Evolutionary conservation across 1,140 invertebrate genomes (phyloP).

Genomic region (Kradibia gibbosae): DNA sequence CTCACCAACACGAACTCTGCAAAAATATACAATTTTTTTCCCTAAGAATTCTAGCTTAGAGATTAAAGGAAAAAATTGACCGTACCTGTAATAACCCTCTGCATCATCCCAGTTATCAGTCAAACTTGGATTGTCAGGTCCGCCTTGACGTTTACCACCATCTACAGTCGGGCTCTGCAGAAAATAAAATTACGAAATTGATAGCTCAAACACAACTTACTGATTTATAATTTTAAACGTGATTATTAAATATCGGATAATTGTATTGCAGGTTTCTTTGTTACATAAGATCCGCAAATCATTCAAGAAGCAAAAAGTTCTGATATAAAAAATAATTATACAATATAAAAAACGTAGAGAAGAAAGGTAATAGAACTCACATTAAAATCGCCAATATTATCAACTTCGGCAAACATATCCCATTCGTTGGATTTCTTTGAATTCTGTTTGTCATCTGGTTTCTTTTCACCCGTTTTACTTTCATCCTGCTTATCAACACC

Average conservation of each 20-base stretch:
- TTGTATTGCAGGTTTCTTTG: too few relatives aligned
- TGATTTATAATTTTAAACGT: too few relatives aligned
- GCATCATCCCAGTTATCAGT: conserved; percentile 99
- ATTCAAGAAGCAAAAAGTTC: too few relatives aligned
- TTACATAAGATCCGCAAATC: too few relatives aligned
- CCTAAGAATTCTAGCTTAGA: neutral
- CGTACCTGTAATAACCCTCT: conserved; percentile 90
- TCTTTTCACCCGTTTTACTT: conserved; percentile 61
- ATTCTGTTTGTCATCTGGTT: conserved; percentile 64
- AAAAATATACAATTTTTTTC: conserved; percentile 65
- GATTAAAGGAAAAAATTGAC: neutral
- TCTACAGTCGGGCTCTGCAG: conserved; percentile 83
- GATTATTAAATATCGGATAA: too few relatives aligned
- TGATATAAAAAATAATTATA: conserved; percentile 29
- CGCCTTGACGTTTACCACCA: conserved; percentile 76
- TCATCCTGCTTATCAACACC: conserved; percentile 18
- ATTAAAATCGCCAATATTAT: conserved; percentile 88
- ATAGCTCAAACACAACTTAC: too few relatives aligned
- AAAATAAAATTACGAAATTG: conserved; percentile 47
- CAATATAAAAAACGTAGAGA: neutral
- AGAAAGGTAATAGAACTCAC: conserved; percentile 75
- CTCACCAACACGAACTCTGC: conserved; percentile 96
- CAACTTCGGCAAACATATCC: conserved; percentile 93
- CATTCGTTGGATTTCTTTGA: conserved; percentile 77
- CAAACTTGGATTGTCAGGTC: conserved; percentile 84